Evolutionary conservation across 2,113 vertebrate genomes (phyloP).

Genomic region (Oenanthe melanoleuca): DNA sequence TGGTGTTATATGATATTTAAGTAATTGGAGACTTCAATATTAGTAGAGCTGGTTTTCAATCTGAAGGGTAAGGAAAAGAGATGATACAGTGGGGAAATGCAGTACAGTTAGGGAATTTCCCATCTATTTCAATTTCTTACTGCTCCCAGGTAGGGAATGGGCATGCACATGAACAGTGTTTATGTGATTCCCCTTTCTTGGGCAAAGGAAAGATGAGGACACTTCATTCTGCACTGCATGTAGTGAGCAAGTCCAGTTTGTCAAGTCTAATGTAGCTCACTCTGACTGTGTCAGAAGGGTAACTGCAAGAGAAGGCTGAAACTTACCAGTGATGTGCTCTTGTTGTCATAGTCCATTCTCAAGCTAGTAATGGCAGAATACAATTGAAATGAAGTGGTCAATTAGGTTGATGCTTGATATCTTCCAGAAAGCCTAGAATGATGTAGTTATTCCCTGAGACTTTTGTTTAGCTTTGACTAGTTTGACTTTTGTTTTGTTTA

Average conservation of each 20-base stretch:
- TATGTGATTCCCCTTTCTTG: not conserved
- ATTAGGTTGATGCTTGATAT: not conserved
- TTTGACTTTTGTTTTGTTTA: no score
- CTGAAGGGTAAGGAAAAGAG: not conserved
- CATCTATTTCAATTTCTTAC: not conserved
- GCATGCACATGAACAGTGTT: not conserved
- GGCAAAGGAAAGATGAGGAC: not conserved
- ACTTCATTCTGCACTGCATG: not conserved
- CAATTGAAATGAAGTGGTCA: not conserved
- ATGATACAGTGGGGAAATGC: not conserved
- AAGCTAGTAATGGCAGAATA: not conserved
- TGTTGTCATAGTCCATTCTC: not conserved
- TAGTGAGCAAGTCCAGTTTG: not conserved
- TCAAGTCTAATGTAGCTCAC: not conserved
- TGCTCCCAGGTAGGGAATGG: not conserved
- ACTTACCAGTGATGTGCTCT: accelerated
- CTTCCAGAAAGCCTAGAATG: not conserved
- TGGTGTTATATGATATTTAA: not conserved
- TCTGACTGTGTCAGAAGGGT: not conserved
- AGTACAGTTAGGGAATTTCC: not conserved
- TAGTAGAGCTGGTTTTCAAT: not conserved
- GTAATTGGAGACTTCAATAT: not conserved
- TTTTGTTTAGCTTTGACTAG: not conserved
- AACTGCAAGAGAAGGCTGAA: not conserved
- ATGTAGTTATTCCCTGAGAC: not conserved